Base-by-base conservation (phyloP, 2,113 vertebrate species). In the Cyanoderma ruficeps region DNA sequence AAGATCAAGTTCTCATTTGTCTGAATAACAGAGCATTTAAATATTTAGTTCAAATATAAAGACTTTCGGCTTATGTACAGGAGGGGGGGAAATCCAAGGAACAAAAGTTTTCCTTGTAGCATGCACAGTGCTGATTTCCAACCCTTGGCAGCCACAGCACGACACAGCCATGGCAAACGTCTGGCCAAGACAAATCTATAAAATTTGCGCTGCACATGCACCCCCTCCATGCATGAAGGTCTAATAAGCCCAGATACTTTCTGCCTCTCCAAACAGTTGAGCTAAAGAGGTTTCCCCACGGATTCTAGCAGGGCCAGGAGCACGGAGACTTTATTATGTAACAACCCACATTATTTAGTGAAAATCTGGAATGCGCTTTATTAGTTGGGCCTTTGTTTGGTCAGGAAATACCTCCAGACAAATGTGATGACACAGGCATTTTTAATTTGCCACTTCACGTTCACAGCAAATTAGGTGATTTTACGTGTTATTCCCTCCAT, bases 121-220 rank as follows among this genome's bases (percentile, higher is more conserved):
- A 44, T 30, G 53, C 63, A 79, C 93, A 55, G 70, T 39, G 61
- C 77, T 83, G 81, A 88, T 80, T 92, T 94, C 92, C 80, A 87
- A 28, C 21, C 63, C 55, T 53, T 96, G 92, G 85, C 90, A 95
- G 90, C 83, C 61, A 57, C 4, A 71, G 44, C 68, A 63, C 50
- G 11, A 63, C 49, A 39, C 53, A 87, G 83, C 83, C 56, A 85
- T 2, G 19, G 93, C 81, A 76, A 78, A 85, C 3, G 67, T 19
- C 81, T 91, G 75, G 96, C 96, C 96, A 97, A 97, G 64, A 96
- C 87, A 94, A 95, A 96, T 89, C 92, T 83, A 94, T 97, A 97
- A 96, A 95, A 85, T 81, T 86, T 95, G 79, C 69, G 55, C 87
- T 90, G 41, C 70, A 63, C 4, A 7, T 81, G 76, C 80, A 83